Evolutionary conservation across 1,140 invertebrate species (phyloP).

Genomic region (Macrobrachium rosenbergii): DNA sequence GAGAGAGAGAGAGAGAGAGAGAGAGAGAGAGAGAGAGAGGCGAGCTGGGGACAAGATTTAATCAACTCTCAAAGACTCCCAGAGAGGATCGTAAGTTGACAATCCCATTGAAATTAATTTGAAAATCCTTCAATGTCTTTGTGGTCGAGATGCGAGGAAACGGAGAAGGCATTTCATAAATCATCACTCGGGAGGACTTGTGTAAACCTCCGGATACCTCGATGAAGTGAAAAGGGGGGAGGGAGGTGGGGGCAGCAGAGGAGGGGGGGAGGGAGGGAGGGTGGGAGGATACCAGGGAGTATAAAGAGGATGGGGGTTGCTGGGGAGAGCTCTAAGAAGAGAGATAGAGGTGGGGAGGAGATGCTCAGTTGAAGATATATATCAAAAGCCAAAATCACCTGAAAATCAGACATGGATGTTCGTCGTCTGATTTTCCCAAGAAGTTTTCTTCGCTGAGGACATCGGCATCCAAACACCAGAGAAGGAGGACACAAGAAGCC

Average conservation of each 20-base stretch:
- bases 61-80: conserved; percentile 58
- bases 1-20: neutral
- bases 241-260: neutral
- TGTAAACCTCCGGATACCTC: conserved; percentile 6
- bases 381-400: too few species aligned
- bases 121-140: conserved; percentile 62
- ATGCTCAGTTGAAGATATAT: too few species aligned
- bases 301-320: neutral
- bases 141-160: conserved; percentile 39
- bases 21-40: neutral
- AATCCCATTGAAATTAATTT: conserved; percentile 63
- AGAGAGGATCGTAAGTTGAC: conserved; percentile 57
- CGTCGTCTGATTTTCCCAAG: too few species aligned
- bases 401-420: too few species aligned
- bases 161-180: conserved; percentile 23
- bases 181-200: conserved; percentile 28
- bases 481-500: neutral
- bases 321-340: too few species aligned
- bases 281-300: neutral
- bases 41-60: conserved; percentile 38
- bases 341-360: too few species aligned
- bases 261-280: neutral
- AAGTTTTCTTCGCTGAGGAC: too few species aligned
- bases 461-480: too few species aligned
- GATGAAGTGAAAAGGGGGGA: neutral